A percentile compares a stretch with the other conserved stretches of the same genome.
Conservation (phyloP, 2,888 invertebrate species). For the Tillus elongatus region DNA sequence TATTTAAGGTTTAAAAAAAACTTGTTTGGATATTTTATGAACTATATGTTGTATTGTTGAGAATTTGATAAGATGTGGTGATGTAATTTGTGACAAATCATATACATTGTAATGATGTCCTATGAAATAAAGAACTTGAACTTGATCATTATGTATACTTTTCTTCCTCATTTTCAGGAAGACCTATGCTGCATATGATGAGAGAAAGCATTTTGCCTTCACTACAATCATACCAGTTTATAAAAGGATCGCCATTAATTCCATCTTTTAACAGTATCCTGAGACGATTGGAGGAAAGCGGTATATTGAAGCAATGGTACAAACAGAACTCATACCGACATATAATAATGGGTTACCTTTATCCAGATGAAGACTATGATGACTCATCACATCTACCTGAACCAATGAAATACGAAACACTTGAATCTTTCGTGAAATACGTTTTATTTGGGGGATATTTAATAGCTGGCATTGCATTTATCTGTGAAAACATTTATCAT, state of each 20-base stretch:
- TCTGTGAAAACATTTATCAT: too few relatives aligned
- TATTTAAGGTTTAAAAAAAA: too few relatives aligned
- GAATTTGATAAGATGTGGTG: too few relatives aligned
- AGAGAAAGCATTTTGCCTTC: slow-evolving; percentile 11
- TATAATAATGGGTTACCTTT: slow-evolving; percentile 13
- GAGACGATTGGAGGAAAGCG: slow-evolving; percentile 12
- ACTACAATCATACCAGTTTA: slow-evolving; percentile 13
- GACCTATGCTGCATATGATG: slow-evolving; percentile 14
- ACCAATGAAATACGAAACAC: slow-evolving; percentile 10
- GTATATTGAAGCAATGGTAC: slow-evolving; percentile 10
- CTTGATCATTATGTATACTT: neutral
- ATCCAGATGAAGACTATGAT: slow-evolving; percentile 14
- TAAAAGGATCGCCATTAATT: slow-evolving; percentile 10
- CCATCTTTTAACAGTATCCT: slow-evolving; percentile 12
- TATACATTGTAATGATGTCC: too few relatives aligned
- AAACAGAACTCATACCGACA: slow-evolving; percentile 7
- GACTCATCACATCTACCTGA: slow-evolving; percentile 5
- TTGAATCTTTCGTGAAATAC: too few relatives aligned
- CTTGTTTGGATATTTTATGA: too few relatives aligned
- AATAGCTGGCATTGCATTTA: too few relatives aligned
- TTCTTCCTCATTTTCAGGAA: slow-evolving; percentile 13
- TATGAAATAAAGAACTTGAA: slow-evolving; percentile 1
- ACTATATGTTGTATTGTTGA: too few relatives aligned
- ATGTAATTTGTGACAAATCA: too few relatives aligned
- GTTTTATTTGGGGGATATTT: too few relatives aligned